Base-by-base conservation (phyloP, 2,113 vertebrate genomes). In the Nibea coibor region DNA sequence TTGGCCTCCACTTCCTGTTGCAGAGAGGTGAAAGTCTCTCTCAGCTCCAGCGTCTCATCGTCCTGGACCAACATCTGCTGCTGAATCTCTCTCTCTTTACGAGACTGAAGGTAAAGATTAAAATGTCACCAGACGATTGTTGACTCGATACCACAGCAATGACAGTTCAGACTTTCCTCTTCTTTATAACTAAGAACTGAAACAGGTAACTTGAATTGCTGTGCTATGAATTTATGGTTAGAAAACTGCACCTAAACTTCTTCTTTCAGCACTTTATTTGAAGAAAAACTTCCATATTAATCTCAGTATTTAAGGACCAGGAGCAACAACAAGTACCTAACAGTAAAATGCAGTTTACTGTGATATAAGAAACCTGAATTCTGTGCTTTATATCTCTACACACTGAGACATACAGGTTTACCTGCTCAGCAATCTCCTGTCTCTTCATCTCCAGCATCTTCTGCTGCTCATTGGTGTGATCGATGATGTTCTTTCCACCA, bases 1-100 rank as follows among this genome's bases (percentile, higher is more conserved):
- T 99, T 99, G 86, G 97, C 96, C 89, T 99, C 98, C 75, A 98
- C 98, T 85, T 99, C 98, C 91, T 99, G 98, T 79, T 98, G 98
- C 89, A 99, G 96, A 42, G 97, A 97, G 0, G 96, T 97, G 92
- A 95, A 99, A 0, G 98, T 99, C 77, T 97, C 98, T 10, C 96
- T 95, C 62, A 99, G 95, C 88, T 99, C 98, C 95, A 98, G 88
- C 6, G 97, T 97, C 93, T 99, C 97, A 77, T 99, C 98, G 0
- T 98, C 98, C 75, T 95, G 94, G 71, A 95, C 84, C 87, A 99
- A 8, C 96, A 99, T 94, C 94, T 97, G 95, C 93, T 99, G 98
- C 92, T 98, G 97, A 67, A 99, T 99, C 88, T 99, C 98, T 15
- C 98, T 91, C 91, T 99, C 97, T 0, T 89, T 94, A 10, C 97